Evolutionary conservation across 1,140 invertebrate species (phyloP).

Genomic region (Protaetia brevitarsis): DNA sequence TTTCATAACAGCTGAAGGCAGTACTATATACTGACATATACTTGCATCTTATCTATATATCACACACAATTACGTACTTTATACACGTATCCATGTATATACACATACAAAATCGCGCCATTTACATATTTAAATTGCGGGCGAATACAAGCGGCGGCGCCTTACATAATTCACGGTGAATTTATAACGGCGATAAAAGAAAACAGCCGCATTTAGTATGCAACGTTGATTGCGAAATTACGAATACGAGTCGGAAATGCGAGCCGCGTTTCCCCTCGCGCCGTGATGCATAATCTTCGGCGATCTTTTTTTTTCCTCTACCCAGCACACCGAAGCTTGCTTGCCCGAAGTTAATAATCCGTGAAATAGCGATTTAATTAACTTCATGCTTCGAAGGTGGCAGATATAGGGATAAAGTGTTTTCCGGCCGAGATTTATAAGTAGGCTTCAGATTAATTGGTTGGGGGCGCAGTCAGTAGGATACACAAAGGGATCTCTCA

Average conservation of each 20-base stretch:
- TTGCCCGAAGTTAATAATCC: not conserved
- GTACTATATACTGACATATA: no score
- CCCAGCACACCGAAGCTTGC: not conserved
- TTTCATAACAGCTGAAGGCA: no score
- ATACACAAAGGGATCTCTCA: no score
- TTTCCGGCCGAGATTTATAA: no score
- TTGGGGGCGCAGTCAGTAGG: no score
- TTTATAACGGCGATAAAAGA: conserved; percentile 14
- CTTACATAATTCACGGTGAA: conserved; percentile 9
- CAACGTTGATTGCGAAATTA: not conserved
- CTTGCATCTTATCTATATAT: no score
- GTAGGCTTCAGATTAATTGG: no score
- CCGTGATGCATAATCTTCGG: not conserved
- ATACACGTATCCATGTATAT: not conserved
- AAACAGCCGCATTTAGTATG: not conserved
- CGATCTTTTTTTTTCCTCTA: not conserved
- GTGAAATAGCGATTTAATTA: not conserved
- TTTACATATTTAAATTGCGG: conserved; percentile 9
- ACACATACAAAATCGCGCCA: not conserved
- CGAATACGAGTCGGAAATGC: not conserved
- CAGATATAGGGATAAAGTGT: no score
- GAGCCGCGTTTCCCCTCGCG: not conserved
- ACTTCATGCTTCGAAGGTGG: no score
- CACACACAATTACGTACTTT: no score
- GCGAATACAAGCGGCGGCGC: not conserved